Conservation (phyloP, 2,888 invertebrate species). For the Galeopsomyia nigrocyanea region DNA sequence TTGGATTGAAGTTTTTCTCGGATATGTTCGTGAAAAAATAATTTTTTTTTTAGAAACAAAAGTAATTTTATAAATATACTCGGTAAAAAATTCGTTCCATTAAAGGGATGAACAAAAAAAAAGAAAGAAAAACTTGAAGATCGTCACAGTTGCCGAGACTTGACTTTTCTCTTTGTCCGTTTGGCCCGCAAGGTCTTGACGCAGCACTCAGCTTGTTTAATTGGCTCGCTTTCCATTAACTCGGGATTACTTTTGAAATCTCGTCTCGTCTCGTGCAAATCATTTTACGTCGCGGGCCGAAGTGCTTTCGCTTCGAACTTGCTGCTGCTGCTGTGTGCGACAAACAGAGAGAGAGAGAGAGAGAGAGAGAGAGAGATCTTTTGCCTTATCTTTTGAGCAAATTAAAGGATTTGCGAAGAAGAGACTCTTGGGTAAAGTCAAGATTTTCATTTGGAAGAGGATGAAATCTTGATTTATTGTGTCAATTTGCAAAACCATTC, state of each 20-base stretch:
- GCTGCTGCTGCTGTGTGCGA: too few relatives aligned
- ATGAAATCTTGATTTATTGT: too few relatives aligned
- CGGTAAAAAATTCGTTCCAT: background rate
- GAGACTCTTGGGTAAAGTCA: too few relatives aligned
- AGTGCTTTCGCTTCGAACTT: constrained; percentile 8
- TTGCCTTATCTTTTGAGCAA: constrained; percentile 4
- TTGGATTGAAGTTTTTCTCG: background rate
- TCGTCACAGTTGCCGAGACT: constrained; percentile 1
- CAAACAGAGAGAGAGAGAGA: too few relatives aligned
- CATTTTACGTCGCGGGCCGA: constrained; percentile 28
- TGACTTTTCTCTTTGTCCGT: constrained; percentile 27
- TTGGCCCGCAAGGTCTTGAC: background rate
- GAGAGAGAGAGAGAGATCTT: too few relatives aligned
- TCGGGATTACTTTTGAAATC: constrained; percentile 35
- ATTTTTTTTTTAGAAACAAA: constrained; percentile 2
- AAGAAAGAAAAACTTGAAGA: constrained; percentile 30
- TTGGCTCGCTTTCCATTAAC: constrained; percentile 43
- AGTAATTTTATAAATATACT: background rate
- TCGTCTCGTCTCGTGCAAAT: constrained; percentile 20
- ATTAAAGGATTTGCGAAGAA: constrained; percentile 8
- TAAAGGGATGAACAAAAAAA: constrained; percentile 2
- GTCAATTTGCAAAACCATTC: too few relatives aligned
- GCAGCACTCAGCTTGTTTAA: constrained; percentile 28
- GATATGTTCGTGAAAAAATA: background rate
- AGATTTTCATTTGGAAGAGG: too few relatives aligned